Percentiles rank a stretch among this genome's conserved stretches.
Conservation (phyloP, 2,797 vertebrate genomes). For the Australoheros facetus region DNA sequence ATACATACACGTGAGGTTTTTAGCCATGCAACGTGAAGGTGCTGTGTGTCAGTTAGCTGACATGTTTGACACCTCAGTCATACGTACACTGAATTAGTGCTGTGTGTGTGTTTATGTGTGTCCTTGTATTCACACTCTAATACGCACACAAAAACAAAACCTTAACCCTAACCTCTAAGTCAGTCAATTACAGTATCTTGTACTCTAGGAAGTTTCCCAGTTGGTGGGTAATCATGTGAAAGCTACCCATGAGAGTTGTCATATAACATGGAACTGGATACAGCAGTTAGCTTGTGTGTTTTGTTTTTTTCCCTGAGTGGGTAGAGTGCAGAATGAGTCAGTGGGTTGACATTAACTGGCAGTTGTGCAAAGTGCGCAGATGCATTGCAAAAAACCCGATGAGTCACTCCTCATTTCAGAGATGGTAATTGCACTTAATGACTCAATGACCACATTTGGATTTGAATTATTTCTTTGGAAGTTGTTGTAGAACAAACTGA, state of each 20-base stretch:
- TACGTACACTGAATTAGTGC: not conserved
- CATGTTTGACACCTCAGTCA: not conserved
- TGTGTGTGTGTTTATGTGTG: not conserved
- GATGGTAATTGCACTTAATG: constrained; percentile 57
- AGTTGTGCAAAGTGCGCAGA: constrained; percentile 52
- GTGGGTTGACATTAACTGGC: constrained; percentile 60
- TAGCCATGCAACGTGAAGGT: not conserved
- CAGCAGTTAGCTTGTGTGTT: constrained; percentile 34
- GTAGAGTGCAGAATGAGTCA: constrained; percentile 61
- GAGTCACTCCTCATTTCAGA: constrained; percentile 64
- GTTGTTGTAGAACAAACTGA: constrained; percentile 13
- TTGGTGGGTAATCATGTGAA: constrained; percentile 4
- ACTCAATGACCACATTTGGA: constrained; percentile 56
- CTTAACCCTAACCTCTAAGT: not conserved
- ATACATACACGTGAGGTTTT: not conserved
- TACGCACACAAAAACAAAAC: not conserved
- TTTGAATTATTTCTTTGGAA: constrained; percentile 42
- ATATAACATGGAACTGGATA: constrained; percentile 31
- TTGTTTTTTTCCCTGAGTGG: constrained; percentile 43
- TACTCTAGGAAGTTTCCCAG: not conserved
- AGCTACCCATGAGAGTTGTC: constrained; percentile 18
- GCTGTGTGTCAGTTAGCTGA: not conserved
- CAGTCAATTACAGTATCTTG: not conserved
- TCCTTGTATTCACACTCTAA: not conserved
- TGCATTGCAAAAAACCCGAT: constrained; percentile 50